Conservation (phyloP, 2,113 vertebrate species). For the Montifringilla adamsi region DNA sequence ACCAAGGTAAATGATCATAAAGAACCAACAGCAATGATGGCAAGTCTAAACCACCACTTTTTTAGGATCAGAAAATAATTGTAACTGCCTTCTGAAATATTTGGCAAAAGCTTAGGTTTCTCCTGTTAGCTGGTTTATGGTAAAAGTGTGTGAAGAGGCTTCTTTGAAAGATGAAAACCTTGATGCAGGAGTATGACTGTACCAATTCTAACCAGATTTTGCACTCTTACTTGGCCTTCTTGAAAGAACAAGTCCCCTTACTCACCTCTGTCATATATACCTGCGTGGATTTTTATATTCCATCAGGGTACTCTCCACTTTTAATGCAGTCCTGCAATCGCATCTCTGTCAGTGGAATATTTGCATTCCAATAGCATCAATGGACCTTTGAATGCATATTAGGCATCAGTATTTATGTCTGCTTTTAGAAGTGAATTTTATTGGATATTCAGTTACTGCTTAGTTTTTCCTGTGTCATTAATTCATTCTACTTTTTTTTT, state of each 20-base stretch:
- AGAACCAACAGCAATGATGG: background rate
- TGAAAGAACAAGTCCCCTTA: background rate
- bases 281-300: background rate
- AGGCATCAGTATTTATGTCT: background rate
- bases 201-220: background rate
- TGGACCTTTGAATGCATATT: background rate
- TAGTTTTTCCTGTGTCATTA: background rate
- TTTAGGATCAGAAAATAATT: background rate
- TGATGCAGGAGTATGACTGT: background rate
- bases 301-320: background rate
- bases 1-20: conserved; percentile 78
- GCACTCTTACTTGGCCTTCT: background rate
- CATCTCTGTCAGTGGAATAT: background rate
- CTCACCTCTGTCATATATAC: background rate
- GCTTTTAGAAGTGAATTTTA: background rate
- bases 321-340: background rate
- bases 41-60: background rate
- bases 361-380: background rate
- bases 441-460: background rate
- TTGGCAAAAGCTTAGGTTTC: background rate
- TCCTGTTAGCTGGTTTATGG: background rate
- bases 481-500: background rate
- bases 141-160: background rate
- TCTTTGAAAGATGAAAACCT: background rate
- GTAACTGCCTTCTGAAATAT: background rate